Conservation (phyloP, 2,797 vertebrate genomes). For the Myotis pilosus region DNA sequence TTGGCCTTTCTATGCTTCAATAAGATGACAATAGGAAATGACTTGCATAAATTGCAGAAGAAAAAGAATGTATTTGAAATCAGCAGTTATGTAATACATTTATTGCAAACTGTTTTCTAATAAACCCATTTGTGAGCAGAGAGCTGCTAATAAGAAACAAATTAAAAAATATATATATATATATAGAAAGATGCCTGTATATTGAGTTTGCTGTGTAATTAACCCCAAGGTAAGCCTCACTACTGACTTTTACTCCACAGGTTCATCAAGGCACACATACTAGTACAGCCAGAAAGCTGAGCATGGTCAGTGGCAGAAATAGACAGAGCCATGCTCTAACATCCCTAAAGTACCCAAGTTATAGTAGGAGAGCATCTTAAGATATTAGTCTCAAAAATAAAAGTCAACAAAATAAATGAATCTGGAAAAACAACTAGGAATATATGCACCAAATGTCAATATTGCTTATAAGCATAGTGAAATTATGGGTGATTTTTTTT, state of each 20-base stretch:
- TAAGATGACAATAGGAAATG: slow-evolving; percentile 25
- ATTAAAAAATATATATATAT: slow-evolving; percentile 14
- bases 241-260: background rate
- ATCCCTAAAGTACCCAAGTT: background rate
- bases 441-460: background rate
- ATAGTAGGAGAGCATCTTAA: background rate
- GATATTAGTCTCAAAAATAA: background rate
- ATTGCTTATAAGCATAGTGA: background rate
- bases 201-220: background rate
- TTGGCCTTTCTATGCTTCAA: slow-evolving; percentile 36
- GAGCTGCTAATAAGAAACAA: background rate
- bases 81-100: background rate
- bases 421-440: background rate
- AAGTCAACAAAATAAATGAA: background rate
- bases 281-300: background rate
- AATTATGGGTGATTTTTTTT: background rate
- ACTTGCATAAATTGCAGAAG: slow-evolving; percentile 28
- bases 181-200: background rate
- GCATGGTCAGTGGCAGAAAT: background rate
- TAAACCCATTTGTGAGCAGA: background rate
- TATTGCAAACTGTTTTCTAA: slow-evolving; percentile 11
- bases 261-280: background rate
- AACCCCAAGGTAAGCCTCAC: background rate
- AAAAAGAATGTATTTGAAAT: slow-evolving; percentile 27
- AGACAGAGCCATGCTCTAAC: background rate